These are phyloP conservation scores for Chloroclystis v-ata DNA, from an alignment of 2,888 invertebrate species.

Conservation along the genomic window DNA sequence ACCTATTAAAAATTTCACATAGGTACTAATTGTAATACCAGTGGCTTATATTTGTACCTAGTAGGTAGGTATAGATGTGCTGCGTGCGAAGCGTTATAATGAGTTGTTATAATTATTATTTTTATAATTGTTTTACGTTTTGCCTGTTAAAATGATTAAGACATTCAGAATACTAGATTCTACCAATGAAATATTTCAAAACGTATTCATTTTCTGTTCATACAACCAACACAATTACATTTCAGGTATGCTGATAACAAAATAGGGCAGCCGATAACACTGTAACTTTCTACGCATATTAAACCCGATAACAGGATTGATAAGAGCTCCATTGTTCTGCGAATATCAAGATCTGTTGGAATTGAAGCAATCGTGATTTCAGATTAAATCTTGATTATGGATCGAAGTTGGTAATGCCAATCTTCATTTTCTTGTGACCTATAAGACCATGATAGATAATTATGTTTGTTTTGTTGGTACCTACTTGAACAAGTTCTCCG, in stretches of 20 bases:
- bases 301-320: conserved; percentile 64
- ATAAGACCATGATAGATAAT: too few relatives aligned
- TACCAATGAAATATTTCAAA: not conserved
- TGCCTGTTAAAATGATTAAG: too few relatives aligned
- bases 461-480: too few relatives aligned
- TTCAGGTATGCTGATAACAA: conserved; percentile 65
- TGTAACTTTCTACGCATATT: conserved; percentile 73
- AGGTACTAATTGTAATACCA: too few relatives aligned
- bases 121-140: too few relatives aligned
- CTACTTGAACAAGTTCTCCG: too few relatives aligned
- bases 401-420: conserved; percentile 1
- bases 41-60: too few relatives aligned
- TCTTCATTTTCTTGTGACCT: not conserved
- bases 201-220: conserved; percentile 51
- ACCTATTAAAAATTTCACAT: too few relatives aligned
- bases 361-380: conserved; percentile 58
- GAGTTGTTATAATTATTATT: too few relatives aligned
- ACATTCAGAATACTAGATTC: too few relatives aligned
- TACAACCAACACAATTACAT: conserved; percentile 69
- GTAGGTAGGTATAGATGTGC: too few relatives aligned
- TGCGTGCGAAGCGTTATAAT: too few relatives aligned
- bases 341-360: conserved; percentile 37
- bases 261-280: conserved; percentile 68
- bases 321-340: conserved; percentile 62
- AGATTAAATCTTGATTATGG: conserved; percentile 55